Evolutionary conservation across 2,888 invertebrate species (phyloP).

Genomic region (Acanthosepion pharaonis): DNA sequence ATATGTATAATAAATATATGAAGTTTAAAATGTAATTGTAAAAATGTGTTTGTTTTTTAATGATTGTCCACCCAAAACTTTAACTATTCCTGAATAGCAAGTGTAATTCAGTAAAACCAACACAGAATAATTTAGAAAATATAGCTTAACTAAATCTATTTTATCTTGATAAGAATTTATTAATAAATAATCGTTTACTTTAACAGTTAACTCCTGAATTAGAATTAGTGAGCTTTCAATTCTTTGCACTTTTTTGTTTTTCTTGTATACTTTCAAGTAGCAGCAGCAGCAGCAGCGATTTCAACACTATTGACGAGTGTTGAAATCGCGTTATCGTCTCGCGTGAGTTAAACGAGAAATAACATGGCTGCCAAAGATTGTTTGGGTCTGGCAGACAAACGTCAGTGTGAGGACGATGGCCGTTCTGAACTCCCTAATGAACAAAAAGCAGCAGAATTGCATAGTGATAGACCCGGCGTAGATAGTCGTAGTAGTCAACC

Average conservation of each 20-base stretch:
- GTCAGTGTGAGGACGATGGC: not conserved
- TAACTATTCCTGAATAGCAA: no score
- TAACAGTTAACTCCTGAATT: no score
- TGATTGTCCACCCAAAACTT: no score
- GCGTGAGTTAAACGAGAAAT: conserved; percentile 23
- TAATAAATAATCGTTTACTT: no score
- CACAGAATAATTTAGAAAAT: no score
- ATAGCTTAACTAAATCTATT: no score
- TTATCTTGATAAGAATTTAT: no score
- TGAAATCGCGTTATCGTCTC: not conserved
- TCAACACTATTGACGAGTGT: not conserved
- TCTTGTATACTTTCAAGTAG: not conserved
- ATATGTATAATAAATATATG: no score
- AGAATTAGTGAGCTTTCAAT: no score
- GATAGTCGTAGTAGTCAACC: not conserved
- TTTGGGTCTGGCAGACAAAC: conserved; percentile 17
- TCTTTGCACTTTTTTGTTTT: not conserved
- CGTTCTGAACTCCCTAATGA: not conserved
- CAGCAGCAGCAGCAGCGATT: not conserved
- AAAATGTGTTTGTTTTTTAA: no score
- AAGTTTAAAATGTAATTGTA: no score
- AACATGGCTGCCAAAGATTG: conserved; percentile 40
- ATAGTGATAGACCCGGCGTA: not conserved
- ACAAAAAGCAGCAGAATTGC: not conserved
- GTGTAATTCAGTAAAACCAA: no score